A percentile compares a stretch with the other conserved stretches of the same genome.
phyloP scores from a whole-genome alignment of 1,140 invertebrate species.

The Papilio aristodemus region DNA sequence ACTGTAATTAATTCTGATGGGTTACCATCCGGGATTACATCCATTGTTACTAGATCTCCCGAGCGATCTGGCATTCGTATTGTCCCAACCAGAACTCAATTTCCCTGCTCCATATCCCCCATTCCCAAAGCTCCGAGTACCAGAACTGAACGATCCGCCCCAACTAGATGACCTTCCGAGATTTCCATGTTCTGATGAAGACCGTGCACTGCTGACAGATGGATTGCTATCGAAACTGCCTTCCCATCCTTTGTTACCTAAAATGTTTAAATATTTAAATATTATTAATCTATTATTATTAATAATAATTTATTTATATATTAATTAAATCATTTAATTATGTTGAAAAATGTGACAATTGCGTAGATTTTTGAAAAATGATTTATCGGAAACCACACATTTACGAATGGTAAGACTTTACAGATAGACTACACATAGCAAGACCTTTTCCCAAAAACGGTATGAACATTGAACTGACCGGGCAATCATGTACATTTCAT shows the following conservation, averaged over 20 bases:
- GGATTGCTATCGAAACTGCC: constrained; percentile 11
- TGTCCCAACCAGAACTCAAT: constrained; percentile 2
- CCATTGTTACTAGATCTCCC: constrained; percentile 4
- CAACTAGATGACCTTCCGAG: not conserved
- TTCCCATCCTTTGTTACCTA: constrained; percentile 34
- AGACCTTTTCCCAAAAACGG: too few species aligned
- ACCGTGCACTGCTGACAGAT: not conserved
- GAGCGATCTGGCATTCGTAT: not conserved
- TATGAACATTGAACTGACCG: too few species aligned
- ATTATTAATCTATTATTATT: too few species aligned
- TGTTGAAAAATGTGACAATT: too few species aligned
- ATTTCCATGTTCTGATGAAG: not conserved
- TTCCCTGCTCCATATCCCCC: not conserved
- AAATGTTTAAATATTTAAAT: too few species aligned
- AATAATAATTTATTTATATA: too few species aligned
- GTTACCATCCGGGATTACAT: not conserved
- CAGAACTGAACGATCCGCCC: not conserved
- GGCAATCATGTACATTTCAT: too few species aligned
- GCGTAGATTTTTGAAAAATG: too few species aligned
- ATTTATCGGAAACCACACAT: too few species aligned
- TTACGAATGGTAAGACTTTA: too few species aligned
- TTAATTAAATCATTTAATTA: too few species aligned
- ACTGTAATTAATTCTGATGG: not conserved
- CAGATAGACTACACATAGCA: too few species aligned
- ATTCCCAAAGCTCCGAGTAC: not conserved